These are phyloP conservation scores for Leptosomus discolor DNA, from an alignment of 2,113 vertebrate genomes.

Conservation along the genomic window DNA sequence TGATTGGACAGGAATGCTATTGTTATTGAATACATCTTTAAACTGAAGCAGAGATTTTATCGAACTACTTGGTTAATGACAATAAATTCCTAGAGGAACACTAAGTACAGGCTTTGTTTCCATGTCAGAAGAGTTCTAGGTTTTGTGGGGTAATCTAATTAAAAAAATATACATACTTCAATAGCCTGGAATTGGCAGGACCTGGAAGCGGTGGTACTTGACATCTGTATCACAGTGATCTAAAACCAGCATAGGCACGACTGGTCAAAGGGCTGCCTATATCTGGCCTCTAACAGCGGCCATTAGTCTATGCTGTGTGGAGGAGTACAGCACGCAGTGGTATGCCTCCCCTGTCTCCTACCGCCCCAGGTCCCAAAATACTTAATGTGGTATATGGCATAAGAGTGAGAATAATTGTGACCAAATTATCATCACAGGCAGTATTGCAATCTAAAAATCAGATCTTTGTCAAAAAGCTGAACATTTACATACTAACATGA, in stretches of 20 bases:
- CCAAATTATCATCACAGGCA: neutral
- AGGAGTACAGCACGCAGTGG: fast-evolving
- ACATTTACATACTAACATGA: neutral
- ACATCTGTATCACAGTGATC: neutral
- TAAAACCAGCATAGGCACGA: neutral
- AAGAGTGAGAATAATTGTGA: neutral
- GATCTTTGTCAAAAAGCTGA: neutral
- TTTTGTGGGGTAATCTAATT: neutral
- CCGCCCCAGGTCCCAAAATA: neutral
- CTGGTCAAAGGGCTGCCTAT: neutral
- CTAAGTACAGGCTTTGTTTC: neutral
- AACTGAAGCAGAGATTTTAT: conserved; percentile 12
- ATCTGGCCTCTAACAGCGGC: neutral
- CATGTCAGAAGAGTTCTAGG: neutral
- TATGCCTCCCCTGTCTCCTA: neutral
- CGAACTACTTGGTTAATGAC: neutral
- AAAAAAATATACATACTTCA: neutral
- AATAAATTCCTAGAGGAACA: neutral
- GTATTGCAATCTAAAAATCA: neutral
- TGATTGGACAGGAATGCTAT: neutral
- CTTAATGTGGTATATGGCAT: neutral
- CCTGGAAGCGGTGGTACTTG: neutral
- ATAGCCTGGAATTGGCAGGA: neutral
- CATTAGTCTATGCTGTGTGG: fast-evolving
- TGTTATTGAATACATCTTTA: neutral